phyloP scores from a whole-genome alignment of 2,888 invertebrate species.

The Ophonus ardosiacus region DNA sequence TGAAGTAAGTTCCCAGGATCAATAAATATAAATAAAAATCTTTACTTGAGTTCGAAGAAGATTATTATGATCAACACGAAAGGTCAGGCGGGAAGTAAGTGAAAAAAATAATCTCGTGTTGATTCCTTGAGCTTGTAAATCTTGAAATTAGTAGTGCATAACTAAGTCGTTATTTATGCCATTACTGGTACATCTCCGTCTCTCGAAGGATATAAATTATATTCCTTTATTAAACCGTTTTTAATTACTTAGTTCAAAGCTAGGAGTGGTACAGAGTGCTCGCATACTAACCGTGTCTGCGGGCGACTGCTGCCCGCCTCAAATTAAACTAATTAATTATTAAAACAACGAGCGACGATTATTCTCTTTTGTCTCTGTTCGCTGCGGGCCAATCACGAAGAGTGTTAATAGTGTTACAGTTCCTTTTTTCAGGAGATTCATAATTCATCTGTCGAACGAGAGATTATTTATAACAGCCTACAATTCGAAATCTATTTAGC shows the following conservation, averaged over 20 bases:
- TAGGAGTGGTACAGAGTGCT: constrained; percentile 51
- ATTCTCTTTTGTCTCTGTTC: constrained; percentile 26
- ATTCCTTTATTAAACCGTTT: constrained; percentile 60
- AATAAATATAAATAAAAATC: constrained; percentile 3
- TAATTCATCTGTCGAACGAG: constrained; percentile 47
- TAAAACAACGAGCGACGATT: constrained; percentile 53
- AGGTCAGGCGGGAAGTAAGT: constrained; percentile 43
- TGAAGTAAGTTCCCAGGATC: constrained; percentile 8
- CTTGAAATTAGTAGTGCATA: constrained; percentile 56
- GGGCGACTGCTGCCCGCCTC: constrained; percentile 46
- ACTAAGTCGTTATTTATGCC: constrained; percentile 55
- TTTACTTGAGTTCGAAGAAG: constrained; percentile 19
- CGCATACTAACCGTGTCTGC: constrained; percentile 46
- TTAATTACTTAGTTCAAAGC: constrained; percentile 51
- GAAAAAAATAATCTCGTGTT: constrained; percentile 12
- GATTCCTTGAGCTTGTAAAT: constrained; percentile 40
- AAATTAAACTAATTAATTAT: constrained; percentile 62
- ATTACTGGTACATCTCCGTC: constrained; percentile 41
- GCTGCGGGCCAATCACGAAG: constrained; percentile 41
- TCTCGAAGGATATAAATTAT: constrained; percentile 49
- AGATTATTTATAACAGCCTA: constrained; percentile 24
- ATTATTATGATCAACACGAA: constrained; percentile 19
- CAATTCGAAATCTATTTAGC: constrained; percentile 30
- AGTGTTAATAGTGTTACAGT: constrained; percentile 56
- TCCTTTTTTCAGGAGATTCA: constrained; percentile 30